phyloP scores from a whole-genome alignment of 2,888 invertebrate genomes.

The Tethea ocularis region DNA sequence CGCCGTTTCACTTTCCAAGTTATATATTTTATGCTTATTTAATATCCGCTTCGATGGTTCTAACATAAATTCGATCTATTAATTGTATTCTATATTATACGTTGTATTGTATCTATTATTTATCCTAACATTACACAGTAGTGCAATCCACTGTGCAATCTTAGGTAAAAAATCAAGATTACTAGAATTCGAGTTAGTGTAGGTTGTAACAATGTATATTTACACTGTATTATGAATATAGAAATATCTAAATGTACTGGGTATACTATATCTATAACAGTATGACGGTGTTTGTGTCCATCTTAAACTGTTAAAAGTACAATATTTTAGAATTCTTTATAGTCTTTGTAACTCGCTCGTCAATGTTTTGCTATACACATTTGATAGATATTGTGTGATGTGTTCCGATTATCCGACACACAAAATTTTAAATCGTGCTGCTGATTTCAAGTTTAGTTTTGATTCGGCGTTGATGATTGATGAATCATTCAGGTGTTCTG shows the following conservation, averaged over 20 bases:
- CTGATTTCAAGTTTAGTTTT: too few relatives aligned
- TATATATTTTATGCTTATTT: not conserved
- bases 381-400: not conserved
- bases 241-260: not conserved
- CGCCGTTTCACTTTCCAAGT: not conserved
- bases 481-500: too few relatives aligned
- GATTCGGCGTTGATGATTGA: too few relatives aligned
- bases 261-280: too few relatives aligned
- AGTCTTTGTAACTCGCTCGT: conserved; percentile 14
- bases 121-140: too few relatives aligned
- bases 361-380: not conserved
- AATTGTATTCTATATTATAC: too few relatives aligned
- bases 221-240: conserved; percentile 18
- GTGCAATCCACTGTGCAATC: too few relatives aligned
- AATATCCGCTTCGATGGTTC: not conserved
- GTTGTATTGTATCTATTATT: too few relatives aligned
- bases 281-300: conserved; percentile 15
- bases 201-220: conserved; percentile 12
- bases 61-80: not conserved
- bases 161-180: not conserved
- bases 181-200: too few relatives aligned
- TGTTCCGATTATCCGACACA: too few relatives aligned
- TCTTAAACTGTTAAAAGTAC: conserved; percentile 25
- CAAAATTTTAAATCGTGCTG: too few relatives aligned
- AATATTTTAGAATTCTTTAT: conserved; percentile 25